Conservation (phyloP, 2,113 vertebrate species). For the Collichthys lucidus region DNA sequence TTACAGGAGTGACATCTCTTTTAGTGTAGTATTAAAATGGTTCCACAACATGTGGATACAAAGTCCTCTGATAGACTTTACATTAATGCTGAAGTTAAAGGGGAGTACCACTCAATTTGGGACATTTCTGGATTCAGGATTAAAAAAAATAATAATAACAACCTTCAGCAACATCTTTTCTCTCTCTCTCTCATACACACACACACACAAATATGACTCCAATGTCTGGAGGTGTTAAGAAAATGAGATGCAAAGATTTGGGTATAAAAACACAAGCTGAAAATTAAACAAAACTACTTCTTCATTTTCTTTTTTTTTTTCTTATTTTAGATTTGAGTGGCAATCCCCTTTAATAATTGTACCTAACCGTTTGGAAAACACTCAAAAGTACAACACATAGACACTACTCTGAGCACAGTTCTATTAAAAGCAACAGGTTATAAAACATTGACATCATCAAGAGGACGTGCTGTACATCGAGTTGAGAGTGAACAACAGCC, state of each 20-base stretch:
- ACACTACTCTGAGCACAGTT: constrained; percentile 70
- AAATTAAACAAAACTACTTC: background rate
- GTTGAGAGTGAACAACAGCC: constrained; percentile 42
- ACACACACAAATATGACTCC: background rate
- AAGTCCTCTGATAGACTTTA: constrained; percentile 45
- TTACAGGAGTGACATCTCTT: constrained; percentile 65
- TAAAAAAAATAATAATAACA: background rate
- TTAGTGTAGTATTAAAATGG: constrained; percentile 53
- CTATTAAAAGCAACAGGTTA: constrained; percentile 77
- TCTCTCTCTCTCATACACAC: background rate
- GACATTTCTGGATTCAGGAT: background rate
- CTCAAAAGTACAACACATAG: constrained; percentile 68
- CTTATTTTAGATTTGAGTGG: constrained; percentile 50
- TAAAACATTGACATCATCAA: constrained; percentile 83
- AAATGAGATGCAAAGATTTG: background rate
- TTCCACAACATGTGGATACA: constrained; percentile 59
- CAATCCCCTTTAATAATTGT: constrained; percentile 61
- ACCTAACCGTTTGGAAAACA: constrained; percentile 58
- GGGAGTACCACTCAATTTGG: constrained; percentile 59
- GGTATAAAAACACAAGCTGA: background rate
- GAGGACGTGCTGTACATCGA: constrained; percentile 76
- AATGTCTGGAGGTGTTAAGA: constrained; percentile 1
- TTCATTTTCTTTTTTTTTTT: background rate
- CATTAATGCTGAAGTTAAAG: constrained; percentile 50
- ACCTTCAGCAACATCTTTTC: background rate